A percentile compares a stretch with the other conserved stretches of the same genome.
These are phyloP conservation scores for Drosophila sp. DNA, from an alignment of 1,140 invertebrate species.

Conservation along the genomic window DNA sequence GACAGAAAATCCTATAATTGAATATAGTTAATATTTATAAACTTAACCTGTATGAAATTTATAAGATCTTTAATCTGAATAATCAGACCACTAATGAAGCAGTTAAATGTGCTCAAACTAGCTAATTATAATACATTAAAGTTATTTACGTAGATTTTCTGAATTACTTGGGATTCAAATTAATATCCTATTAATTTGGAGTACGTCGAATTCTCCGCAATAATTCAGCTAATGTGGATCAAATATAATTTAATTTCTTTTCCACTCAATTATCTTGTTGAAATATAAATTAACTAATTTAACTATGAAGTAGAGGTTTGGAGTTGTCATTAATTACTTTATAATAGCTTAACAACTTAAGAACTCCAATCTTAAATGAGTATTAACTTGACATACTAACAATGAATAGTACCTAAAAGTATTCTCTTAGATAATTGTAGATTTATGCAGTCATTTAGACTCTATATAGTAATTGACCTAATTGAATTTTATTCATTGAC, in stretches of 20 bases:
- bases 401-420: no score
- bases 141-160: neutral
- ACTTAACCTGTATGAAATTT: no score
- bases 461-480: neutral
- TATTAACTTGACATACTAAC: no score
- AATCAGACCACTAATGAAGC: neutral
- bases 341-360: neutral
- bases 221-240: neutral
- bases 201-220: neutral
- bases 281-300: conserved; percentile 8
- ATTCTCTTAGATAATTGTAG: neutral
- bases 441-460: neutral
- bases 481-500: neutral
- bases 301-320: neutral
- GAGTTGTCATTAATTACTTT: neutral
- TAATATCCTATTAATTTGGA: no score
- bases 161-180: no score
- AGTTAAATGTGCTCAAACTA: neutral
- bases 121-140: neutral
- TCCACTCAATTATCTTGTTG: conserved; percentile 9
- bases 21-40: no score
- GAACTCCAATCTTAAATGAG: no score
- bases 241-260: conserved; percentile 11
- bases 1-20: neutral
- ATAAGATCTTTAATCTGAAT: neutral